Base-by-base conservation (phyloP, 2,113 vertebrate genomes). In the Phalacrocorax aristotelis region DNA sequence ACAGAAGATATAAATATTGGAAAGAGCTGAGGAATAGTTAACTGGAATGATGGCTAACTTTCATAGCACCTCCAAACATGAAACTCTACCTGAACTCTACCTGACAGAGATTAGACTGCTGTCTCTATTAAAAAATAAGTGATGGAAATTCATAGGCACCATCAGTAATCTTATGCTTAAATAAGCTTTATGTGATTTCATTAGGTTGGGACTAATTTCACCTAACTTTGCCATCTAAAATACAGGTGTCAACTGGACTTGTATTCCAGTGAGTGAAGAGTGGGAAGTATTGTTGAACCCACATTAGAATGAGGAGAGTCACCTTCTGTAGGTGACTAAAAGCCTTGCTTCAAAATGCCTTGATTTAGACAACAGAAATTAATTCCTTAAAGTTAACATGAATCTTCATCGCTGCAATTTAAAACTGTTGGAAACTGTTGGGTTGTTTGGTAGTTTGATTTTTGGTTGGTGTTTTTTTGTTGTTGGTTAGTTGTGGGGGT, bases 21-120 rank as follows among this genome's bases (percentile, higher is more conserved):
- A 87, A 93, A 96, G 87, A 87, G 85, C 74, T 93, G 76, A 96
- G 84, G 88, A 90, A 78, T 92, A 93, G 87, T 72, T 92, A 57
- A 58, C 27, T 36, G 29, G 21, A 87, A 64, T 65, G 42, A 62
- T 82, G 93, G 82, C 62, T 91, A 80, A 89, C 93, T 97, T 95
- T 69, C 52, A 72, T 19, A 81, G 90, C 62, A 69, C 8, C 26
- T 64, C 26, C 26, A 83, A 30, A 61, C 49, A 48, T 4, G 2
- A 61, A 74, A 9, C 17, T 57, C 23, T 23, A 0, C 32, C 29
- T 69, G 12, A 71, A 0, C 17, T 44, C 2, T 17, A 7, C 9
- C 49, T 77, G 44, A 13, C 12, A 61, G 58, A 54, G 34, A 30
- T 40, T 10, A 62, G 29, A 38, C 42, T 70, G 52, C 44, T 78